These are phyloP conservation scores for Esox niger DNA, from an alignment of 2,113 vertebrate genomes.

Conservation along the genomic window DNA sequence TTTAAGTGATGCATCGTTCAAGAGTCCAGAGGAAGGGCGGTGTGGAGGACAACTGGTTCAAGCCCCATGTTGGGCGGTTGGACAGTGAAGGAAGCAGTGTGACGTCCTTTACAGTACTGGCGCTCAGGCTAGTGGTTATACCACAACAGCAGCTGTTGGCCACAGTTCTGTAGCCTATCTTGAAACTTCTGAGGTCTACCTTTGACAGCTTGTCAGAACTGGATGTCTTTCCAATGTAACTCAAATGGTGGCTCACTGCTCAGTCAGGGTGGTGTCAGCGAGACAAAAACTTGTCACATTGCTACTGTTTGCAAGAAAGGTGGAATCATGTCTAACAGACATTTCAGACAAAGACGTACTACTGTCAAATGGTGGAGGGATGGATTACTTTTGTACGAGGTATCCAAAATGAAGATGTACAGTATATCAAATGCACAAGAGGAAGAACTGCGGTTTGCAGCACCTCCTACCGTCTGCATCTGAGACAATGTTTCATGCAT, in stretches of 20 bases:
- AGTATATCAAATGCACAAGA: background rate
- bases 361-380: background rate
- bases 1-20: too few relatives aligned
- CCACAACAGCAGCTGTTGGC: conserved; percentile 24
- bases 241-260: conserved; percentile 16
- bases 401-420: background rate
- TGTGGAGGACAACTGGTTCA: too few relatives aligned
- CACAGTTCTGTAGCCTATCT: conserved; percentile 25
- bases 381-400: background rate
- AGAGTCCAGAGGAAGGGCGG: too few relatives aligned
- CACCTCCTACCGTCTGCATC: conserved; percentile 2
- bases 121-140: too few relatives aligned
- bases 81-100: too few relatives aligned
- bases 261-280: conserved; percentile 17
- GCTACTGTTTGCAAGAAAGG: background rate
- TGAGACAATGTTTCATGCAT: conserved; percentile 36
- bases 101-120: too few relatives aligned
- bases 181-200: conserved; percentile 34
- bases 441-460: background rate
- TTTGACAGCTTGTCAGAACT: conserved; percentile 34
- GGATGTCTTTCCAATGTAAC: conserved; percentile 17
- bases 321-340: background rate
- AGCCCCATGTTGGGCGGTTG: too few relatives aligned
- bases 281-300: background rate
- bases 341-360: background rate